These are phyloP conservation scores for Glaucopsyche alexis DNA, from an alignment of 2,888 invertebrate species.

Conservation along the genomic window DNA sequence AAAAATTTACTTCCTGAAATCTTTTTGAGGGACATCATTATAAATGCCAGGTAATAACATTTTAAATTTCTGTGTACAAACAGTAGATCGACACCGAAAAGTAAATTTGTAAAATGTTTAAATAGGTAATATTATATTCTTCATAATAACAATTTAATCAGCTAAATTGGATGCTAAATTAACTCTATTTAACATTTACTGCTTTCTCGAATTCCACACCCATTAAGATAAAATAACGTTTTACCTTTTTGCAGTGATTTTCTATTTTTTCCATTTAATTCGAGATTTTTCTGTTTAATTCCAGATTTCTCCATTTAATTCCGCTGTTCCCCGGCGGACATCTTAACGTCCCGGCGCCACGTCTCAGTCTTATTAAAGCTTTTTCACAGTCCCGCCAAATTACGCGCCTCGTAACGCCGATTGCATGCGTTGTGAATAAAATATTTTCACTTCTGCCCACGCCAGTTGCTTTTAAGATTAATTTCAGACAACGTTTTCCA, in stretches of 20 bases:
- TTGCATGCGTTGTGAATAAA: slow-evolving; percentile 49
- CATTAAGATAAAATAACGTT: no score
- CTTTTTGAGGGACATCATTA: slow-evolving; percentile 4
- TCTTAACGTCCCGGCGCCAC: slow-evolving; percentile 31
- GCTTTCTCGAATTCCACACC: no score
- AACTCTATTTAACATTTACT: no score
- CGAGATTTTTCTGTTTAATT: neutral
- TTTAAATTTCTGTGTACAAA: neutral
- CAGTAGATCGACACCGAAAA: neutral
- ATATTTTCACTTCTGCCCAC: slow-evolving; percentile 51
- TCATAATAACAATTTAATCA: no score
- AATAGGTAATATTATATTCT: no score
- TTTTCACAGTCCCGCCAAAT: slow-evolving; percentile 33
- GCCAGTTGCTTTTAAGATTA: slow-evolving; percentile 45
- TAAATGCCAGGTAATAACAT: slow-evolving; percentile 4
- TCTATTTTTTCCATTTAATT: neutral
- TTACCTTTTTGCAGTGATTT: no score
- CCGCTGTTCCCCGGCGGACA: slow-evolving; percentile 27
- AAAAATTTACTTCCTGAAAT: slow-evolving; percentile 4
- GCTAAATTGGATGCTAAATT: no score
- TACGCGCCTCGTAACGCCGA: slow-evolving; percentile 39
- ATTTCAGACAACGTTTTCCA: slow-evolving; percentile 21
- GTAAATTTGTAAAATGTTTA: no score
- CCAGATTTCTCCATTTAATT: slow-evolving; percentile 30
- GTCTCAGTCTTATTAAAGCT: slow-evolving; percentile 34